phyloP scores from a whole-genome alignment of 1,140 invertebrate genomes.

The Monomorium pharaonis region DNA sequence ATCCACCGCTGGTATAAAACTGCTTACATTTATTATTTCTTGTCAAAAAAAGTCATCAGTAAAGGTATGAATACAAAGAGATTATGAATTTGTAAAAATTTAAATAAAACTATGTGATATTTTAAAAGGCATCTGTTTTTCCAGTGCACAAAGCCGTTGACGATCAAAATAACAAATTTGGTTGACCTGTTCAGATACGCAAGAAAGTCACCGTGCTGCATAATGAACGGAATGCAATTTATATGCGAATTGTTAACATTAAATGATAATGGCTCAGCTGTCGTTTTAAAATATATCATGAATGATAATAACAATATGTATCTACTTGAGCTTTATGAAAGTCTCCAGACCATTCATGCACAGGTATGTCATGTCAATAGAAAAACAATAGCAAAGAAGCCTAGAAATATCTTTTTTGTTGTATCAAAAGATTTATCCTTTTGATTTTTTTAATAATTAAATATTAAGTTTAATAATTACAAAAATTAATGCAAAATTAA shows the following conservation, averaged over 20 bases:
- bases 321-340: constrained; percentile 57
- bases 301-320: neutral
- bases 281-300: constrained; percentile 31
- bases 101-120: neutral
- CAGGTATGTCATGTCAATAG: constrained; percentile 43
- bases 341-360: constrained; percentile 41
- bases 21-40: constrained; percentile 58
- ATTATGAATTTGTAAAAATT: constrained; percentile 1
- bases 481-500: neutral
- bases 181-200: constrained; percentile 34
- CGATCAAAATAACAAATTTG: constrained; percentile 48
- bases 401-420: neutral
- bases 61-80: constrained; percentile 55
- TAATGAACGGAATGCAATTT: constrained; percentile 57
- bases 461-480: neutral
- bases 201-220: neutral
- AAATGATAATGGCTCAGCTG: constrained; percentile 22
- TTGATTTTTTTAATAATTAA: neutral
- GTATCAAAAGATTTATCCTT: neutral
- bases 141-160: constrained; percentile 50
- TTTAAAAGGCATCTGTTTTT: neutral
- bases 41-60: constrained; percentile 59
- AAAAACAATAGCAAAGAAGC: neutral
- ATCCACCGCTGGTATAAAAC: constrained; percentile 49
- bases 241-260: constrained; percentile 56